phyloP scores from a whole-genome alignment of 2,888 invertebrate genomes.

The Bombylius major region DNA sequence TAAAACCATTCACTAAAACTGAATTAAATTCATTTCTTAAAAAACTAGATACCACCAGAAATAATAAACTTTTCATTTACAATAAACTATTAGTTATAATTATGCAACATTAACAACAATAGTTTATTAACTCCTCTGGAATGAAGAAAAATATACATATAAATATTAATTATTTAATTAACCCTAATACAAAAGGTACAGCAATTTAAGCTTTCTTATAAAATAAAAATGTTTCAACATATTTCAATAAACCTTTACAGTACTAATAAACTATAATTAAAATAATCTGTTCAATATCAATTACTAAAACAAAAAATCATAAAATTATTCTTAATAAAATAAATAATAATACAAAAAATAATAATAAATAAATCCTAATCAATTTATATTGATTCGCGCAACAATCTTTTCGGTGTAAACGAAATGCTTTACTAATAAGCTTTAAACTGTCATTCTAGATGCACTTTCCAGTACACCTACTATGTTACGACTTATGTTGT shows the following conservation, averaged over 20 bases:
- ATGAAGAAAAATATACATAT: too few species aligned
- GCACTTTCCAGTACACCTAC: conserved; percentile 65
- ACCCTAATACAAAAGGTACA: too few species aligned
- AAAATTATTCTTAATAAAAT: conserved; percentile 37
- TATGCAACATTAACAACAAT: too few species aligned
- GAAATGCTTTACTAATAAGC: conserved; percentile 47
- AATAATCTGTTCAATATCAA: conserved; percentile 40
- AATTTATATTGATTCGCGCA: conserved; percentile 35
- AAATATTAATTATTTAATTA: too few species aligned
- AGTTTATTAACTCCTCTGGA: too few species aligned
- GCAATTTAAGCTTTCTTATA: too few species aligned
- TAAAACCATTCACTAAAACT: conserved; percentile 19
- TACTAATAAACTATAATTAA: conserved; percentile 45
- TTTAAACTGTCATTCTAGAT: conserved; percentile 52
- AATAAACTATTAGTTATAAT: too few species aligned
- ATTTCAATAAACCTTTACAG: conserved; percentile 44
- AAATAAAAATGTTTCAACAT: conserved; percentile 36
- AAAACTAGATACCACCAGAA: conserved; percentile 56
- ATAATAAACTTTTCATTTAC: conserved; percentile 52
- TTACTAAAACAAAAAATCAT: conserved; percentile 37
- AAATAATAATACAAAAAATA: conserved; percentile 26
- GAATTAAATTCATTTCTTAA: conserved; percentile 48
- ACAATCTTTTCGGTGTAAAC: conserved; percentile 52
- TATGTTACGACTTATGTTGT: conserved; percentile 72
- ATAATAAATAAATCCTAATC: conserved; percentile 22